Base-by-base conservation (phyloP, 2,797 vertebrate species). In the Lutjanus argentimaculatus region DNA sequence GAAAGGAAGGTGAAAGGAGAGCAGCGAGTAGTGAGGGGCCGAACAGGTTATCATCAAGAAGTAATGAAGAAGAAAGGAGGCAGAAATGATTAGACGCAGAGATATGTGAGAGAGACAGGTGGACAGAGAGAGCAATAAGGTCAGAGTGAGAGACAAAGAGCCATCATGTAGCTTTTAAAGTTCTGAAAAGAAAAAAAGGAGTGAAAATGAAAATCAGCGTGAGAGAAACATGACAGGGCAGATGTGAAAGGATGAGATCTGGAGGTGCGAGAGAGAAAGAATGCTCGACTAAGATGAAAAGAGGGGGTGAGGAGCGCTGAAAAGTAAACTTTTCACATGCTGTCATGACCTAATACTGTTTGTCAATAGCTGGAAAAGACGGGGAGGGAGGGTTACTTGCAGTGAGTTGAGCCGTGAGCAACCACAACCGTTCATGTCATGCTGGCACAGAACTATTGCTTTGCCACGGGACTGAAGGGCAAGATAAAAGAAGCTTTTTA, bases 11-110 rank as follows among this genome's bases (percentile, higher is more conserved):
- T 51, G 77, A 82, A 58, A 25, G 61, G 70, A 52, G 65, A 83
- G 55, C 40, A 11, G 46, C 1, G 4, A 75, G 73, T 22, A 56
- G 51, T 1, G 46, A 61, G 51, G 48, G 56, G 63, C 43, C 14
- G 67, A 80, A 45, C 69, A 62, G 62, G 67, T 55, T 36, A 52
- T 74, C 82, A 83, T 85, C 79, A 87, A 87, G 82, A 80, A 75
- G 53, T 85, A 87, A 87, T 79, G 78, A 90, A 65, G 85, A 85
- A 74, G 72, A 80, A 80, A 88, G 63, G 22, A 71, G 65, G 16
- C 30, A 25, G 58, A 25, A 22, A 49, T 75, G 80, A 91, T 90
- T 74, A 84, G 83, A 80, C 30, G 3, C 36, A 67, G 66, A 76
- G 42, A 80, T 45, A 52, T 1, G 71, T 45, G 62, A 65, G 55